A percentile compares a stretch with the other conserved stretches of the same genome.
These are phyloP conservation scores for Zelleria hepariella DNA, from an alignment of 2,888 invertebrate species.

Conservation along the genomic window DNA sequence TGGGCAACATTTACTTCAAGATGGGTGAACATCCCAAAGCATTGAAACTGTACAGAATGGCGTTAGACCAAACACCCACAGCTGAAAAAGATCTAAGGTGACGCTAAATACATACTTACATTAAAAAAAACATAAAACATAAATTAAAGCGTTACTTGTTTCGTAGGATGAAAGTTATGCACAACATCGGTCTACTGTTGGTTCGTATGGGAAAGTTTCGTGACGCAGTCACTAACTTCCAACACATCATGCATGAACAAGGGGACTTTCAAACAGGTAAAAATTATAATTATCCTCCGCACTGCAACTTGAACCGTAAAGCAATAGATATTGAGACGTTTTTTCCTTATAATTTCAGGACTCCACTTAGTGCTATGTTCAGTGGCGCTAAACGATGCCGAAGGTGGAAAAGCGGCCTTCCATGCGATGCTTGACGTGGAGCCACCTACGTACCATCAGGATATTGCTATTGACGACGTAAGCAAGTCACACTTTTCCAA, in stretches of 20 bases:
- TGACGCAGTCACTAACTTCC: slow-evolving; percentile 96
- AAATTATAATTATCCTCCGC: background rate
- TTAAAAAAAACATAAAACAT: no score
- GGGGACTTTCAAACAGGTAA: slow-evolving; percentile 85
- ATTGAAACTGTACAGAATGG: slow-evolving; percentile 98
- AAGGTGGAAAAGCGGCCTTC: slow-evolving; percentile 95
- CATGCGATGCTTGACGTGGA: slow-evolving; percentile 91
- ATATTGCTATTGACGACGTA: slow-evolving; percentile 58
- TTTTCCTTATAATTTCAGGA: slow-evolving; percentile 53
- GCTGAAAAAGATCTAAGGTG: slow-evolving; percentile 93
- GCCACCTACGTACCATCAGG: slow-evolving; percentile 56
- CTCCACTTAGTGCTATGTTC: slow-evolving; percentile 92
- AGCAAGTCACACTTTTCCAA: slow-evolving; percentile 15
- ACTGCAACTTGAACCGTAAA: no score
- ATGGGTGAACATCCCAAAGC: slow-evolving; percentile 95
- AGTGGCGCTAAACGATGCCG: slow-evolving; percentile 90
- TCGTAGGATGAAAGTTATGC: slow-evolving; percentile 92
- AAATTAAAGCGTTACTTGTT: background rate
- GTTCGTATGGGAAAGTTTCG: slow-evolving; percentile 97
- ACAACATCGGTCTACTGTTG: slow-evolving; percentile 95
- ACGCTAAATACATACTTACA: no score
- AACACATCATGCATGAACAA: slow-evolving; percentile 97
- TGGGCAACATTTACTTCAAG: slow-evolving; percentile 98
- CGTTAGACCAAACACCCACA: slow-evolving; percentile 95
- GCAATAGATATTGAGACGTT: background rate